Conservation (phyloP, 37 sponge, comb jelly and placozoan species). For the Axinella damicornis region DNA sequence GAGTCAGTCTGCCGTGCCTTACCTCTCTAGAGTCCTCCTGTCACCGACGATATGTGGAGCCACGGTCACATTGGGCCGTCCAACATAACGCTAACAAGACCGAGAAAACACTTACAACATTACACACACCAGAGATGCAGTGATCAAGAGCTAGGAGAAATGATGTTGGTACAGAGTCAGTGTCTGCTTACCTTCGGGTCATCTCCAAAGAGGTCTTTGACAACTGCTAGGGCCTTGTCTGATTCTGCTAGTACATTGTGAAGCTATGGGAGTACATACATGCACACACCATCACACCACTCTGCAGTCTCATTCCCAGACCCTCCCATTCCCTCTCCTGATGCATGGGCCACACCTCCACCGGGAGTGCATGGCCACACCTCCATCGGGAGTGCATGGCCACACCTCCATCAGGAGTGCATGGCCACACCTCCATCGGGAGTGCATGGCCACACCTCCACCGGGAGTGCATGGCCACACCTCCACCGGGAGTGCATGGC, state of each 20-base stretch:
- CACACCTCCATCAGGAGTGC: too few species aligned
- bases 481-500: too few species aligned
- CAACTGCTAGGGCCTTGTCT: conserved; percentile 43
- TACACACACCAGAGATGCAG: background rate
- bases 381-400: too few species aligned
- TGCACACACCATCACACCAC: too few species aligned
- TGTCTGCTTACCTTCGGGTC: conserved; percentile 64
- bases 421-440: too few species aligned
- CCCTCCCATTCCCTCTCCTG: background rate
- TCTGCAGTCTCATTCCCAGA: background rate
- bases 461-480: too few species aligned
- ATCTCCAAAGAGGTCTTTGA: conserved; percentile 74
- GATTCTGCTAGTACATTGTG: conserved; percentile 61
- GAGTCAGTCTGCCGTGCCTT: too few species aligned
- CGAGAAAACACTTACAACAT: background rate
- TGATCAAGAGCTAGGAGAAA: background rate
- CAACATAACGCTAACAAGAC: conserved; percentile 46
- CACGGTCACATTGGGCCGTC: conserved; percentile 70
- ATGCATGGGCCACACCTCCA: background rate
- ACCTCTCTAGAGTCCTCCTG: conserved; percentile 30
- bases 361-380: too few species aligned
- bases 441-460: too few species aligned
- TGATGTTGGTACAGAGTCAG: background rate
- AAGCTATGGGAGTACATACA: conserved; percentile 29
- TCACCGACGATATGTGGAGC: conserved; percentile 53